A percentile compares a stretch with the other conserved stretches of the same genome.
Evolutionary conservation across 2,888 invertebrate genomes (phyloP).

Genomic region (Pyrrhosoma nymphula): DNA sequence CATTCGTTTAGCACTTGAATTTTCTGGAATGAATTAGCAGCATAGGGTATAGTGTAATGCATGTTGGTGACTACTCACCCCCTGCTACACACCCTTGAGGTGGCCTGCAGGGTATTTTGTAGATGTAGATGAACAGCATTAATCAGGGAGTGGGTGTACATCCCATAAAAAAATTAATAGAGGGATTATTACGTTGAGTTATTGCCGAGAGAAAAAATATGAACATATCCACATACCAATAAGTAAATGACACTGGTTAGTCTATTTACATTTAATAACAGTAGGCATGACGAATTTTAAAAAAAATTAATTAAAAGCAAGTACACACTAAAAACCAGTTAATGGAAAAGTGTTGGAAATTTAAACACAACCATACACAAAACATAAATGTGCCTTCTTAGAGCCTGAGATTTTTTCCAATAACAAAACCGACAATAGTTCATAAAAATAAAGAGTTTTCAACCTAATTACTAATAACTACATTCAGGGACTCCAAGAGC

Average conservation of each 20-base stretch:
- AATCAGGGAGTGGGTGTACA: no score
- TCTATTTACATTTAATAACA: not conserved
- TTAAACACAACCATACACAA: not conserved
- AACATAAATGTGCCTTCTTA: not conserved
- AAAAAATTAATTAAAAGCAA: not conserved
- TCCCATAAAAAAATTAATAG: not conserved
- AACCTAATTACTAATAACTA: not conserved
- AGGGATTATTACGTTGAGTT: not conserved
- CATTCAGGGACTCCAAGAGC: constrained; percentile 57
- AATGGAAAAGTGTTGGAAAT: not conserved
- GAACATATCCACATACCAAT: constrained; percentile 18
- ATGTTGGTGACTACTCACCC: no score
- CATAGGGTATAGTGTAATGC: no score
- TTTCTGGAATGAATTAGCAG: no score
- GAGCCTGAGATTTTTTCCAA: not conserved
- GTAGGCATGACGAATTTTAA: not conserved
- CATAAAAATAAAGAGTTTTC: not conserved
- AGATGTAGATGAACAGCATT: no score
- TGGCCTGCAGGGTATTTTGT: no score
- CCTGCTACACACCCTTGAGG: no score
- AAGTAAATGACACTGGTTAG: constrained; percentile 1
- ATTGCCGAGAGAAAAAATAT: not conserved
- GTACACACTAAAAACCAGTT: not conserved
- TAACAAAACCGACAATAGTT: not conserved
- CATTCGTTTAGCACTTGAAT: no score